A percentile compares a stretch with the other conserved stretches of the same genome.
phyloP scores from a whole-genome alignment of 2,888 invertebrate genomes.

The Himalopsyche tibetana region DNA sequence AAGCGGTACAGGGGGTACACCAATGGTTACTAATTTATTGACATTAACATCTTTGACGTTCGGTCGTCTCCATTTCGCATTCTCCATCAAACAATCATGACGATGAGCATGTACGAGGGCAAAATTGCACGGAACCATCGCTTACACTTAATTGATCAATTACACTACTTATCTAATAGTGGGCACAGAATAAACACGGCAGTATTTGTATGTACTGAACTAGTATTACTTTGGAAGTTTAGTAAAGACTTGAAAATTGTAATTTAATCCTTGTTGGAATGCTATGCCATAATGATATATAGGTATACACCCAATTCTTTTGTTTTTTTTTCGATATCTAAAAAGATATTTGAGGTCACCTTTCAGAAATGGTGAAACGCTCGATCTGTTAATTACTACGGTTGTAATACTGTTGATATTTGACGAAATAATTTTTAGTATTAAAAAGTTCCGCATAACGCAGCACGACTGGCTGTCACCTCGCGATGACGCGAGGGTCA shows the following conservation, averaged over 20 bases:
- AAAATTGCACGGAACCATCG: constrained; percentile 36
- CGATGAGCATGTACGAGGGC: neutral
- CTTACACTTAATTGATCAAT: constrained; percentile 40
- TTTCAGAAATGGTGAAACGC: no score
- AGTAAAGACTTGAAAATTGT: no score
- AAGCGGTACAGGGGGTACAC: neutral
- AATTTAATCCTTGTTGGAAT: no score
- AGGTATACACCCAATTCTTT: no score
- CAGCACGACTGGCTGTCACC: constrained; percentile 31
- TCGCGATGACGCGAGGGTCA: constrained; percentile 20
- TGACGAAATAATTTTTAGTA: no score
- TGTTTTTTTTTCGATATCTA: no score
- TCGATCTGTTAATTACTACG: no score
- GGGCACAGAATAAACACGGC: constrained; percentile 3
- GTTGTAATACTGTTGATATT: no score
- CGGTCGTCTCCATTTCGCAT: constrained; percentile 10
- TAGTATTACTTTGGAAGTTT: no score
- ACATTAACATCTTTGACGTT: constrained; percentile 7
- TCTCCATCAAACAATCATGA: constrained; percentile 37
- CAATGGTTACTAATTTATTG: neutral
- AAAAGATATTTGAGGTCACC: no score
- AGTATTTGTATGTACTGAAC: no score
- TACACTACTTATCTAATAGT: constrained; percentile 1
- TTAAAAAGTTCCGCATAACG: neutral
- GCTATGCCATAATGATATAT: no score